A percentile compares a stretch with the other conserved stretches of the same genome.
Conservation (phyloP, 2,888 invertebrate genomes). For the Onthophagus sagittarius region DNA sequence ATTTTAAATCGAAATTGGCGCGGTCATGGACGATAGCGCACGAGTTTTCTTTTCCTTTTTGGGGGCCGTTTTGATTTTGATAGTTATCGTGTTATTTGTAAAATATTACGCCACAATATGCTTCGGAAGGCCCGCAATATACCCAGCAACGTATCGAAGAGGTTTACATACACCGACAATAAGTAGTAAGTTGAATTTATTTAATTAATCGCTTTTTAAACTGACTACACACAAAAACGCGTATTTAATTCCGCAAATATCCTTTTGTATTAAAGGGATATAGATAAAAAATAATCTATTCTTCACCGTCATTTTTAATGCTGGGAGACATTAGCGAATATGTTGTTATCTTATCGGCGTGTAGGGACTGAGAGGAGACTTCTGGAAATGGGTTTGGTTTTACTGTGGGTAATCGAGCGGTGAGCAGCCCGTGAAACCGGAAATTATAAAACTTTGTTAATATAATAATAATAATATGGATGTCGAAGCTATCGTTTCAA, state of each 20-base stretch:
- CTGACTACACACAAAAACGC: not conserved
- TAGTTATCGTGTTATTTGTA: not conserved
- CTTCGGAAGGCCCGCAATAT: not conserved
- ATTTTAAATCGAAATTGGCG: not conserved
- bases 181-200: constrained; percentile 2
- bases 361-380: not conserved
- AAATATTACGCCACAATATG: not conserved
- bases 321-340: not conserved
- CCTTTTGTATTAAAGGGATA: not conserved
- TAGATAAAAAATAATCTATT: not conserved
- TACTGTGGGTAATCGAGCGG: not conserved
- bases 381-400: not conserved
- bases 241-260: not conserved
- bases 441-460: not conserved
- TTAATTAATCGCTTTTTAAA: not conserved
- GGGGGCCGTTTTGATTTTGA: not conserved
- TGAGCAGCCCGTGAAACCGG: not conserved
- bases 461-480: constrained; percentile 1
- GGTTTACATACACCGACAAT: not conserved
- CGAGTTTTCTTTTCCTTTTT: constrained; percentile 1
- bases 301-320: not conserved
- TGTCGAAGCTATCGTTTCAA: not conserved
- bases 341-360: not conserved
- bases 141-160: not conserved
- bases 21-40: not conserved